Base-by-base conservation (phyloP, 1,140 invertebrate genomes). In the Drosophila yakuba region DNA sequence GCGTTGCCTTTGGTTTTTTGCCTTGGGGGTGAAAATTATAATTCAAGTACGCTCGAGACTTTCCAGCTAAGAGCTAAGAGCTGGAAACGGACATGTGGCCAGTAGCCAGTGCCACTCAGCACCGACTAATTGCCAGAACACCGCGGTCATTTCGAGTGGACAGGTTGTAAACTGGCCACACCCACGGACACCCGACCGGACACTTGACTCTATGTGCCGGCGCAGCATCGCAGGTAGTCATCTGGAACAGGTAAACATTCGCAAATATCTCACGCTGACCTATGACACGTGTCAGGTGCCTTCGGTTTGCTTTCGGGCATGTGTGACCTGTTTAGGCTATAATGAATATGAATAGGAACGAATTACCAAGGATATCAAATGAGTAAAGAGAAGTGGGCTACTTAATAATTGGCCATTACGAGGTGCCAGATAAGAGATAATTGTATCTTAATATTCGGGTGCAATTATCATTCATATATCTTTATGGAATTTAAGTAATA, bases 181-280 rank as follows among this genome's bases (percentile, higher is more conserved):
- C 83, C 78, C 50, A 32, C 20, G 20, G 20, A 20, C 20, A 20
- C 20, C 47, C 38, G 28, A 12, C 28, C 54, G 56, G 50, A 50
- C 83, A 89, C 84, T 89, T 89, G 84, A 89, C 84, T 89, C 60
- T 74, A 89, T 89, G 85, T 84, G 84, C 85, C 80, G 77, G 77
- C 76, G 72, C 83, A 83, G 68, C 71, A 44, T 23, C 45, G 36
- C 64, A 85, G 84, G 84, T 89, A 89, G 83, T 45, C 59, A 74
- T 17, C 1, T 2, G 7, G 45, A 59, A 84, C 85, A 89, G 85
- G 85, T 90, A 90, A 89, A 90, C 74, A 88, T 84, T 90, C 78
- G 81, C 85, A 66, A 85, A 85, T 89, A 69, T 66, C 57, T 58
- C 55, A 69, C 45, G 52, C 62, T 62, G 76, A 55, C 59, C 75